Evolutionary conservation across 2,113 vertebrate species (phyloP).

Genomic region (Dicrurus megarhynchus): DNA sequence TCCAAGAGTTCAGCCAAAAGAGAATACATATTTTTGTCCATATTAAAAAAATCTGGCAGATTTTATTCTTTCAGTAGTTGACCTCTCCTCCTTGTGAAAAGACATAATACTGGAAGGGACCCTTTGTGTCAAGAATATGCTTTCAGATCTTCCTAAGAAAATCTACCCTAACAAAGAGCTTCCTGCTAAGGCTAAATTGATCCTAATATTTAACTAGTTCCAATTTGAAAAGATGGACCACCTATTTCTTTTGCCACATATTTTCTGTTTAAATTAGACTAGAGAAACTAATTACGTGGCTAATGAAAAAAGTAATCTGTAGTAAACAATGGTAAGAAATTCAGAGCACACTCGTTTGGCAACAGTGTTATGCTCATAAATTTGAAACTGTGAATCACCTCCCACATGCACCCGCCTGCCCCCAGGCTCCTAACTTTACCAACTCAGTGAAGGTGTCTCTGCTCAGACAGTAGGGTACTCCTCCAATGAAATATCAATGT

Average conservation of each 20-base stretch:
- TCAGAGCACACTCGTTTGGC: neutral
- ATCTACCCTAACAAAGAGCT: neutral
- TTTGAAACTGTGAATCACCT: neutral
- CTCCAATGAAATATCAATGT: neutral
- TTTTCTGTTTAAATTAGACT: neutral
- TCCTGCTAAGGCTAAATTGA: neutral
- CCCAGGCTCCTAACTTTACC: neutral
- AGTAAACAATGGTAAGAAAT: neutral
- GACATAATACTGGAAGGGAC: neutral
- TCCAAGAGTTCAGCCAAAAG: slow-evolving; percentile 53
- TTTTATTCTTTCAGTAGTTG: slow-evolving; percentile 38
- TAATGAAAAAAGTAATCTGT: neutral
- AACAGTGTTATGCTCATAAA: neutral
- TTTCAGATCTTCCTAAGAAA: neutral
- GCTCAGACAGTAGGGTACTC: neutral
- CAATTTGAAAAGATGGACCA: neutral
- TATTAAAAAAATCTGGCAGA: neutral
- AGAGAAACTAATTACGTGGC: neutral
- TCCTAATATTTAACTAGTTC: neutral
- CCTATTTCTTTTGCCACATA: neutral
- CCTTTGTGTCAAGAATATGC: neutral
- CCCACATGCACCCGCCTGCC: neutral
- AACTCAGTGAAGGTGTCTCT: neutral
- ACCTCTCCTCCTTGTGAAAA: neutral
- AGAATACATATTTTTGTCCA: slow-evolving; percentile 36